Conservation (phyloP, 2,797 vertebrate genomes). For the Anniella stebbinsi region DNA sequence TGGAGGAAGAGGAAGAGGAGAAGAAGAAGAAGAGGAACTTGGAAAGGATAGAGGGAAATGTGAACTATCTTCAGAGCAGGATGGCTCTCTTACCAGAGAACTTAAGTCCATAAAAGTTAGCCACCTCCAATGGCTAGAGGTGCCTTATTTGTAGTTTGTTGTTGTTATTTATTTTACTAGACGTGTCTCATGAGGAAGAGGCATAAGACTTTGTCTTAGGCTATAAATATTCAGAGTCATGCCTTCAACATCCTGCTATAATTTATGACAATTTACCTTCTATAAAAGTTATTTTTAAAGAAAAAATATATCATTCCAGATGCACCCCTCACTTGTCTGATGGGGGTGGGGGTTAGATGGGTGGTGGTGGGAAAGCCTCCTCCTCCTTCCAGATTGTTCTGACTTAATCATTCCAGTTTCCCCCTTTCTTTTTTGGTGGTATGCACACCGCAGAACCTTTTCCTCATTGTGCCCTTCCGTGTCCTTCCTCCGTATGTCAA, state of each 20-base stretch:
- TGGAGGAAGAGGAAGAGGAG: not conserved
- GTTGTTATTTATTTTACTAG: too few relatives aligned
- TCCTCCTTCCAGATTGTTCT: not conserved
- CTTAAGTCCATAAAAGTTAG: not conserved
- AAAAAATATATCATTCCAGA: not conserved
- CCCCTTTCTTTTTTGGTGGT: not conserved
- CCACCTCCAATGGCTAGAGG: not conserved
- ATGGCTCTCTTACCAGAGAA: not conserved
- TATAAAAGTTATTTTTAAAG: not conserved
- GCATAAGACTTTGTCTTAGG: too few relatives aligned
- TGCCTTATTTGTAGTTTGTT: not conserved
- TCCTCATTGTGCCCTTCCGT: not conserved
- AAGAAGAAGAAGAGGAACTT: not conserved
- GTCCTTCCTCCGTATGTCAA: constrained; percentile 35
- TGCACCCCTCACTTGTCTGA: not conserved
- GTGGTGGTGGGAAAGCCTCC: not conserved
- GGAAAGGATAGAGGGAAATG: not conserved
- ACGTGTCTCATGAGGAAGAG: too few relatives aligned
- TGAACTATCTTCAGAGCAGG: not conserved
- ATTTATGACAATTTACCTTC: too few relatives aligned
- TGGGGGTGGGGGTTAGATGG: not conserved
- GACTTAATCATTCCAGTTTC: rapidly evolving
- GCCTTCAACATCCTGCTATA: not conserved
- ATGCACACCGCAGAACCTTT: not conserved
- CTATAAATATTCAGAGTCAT: too few relatives aligned